These are phyloP conservation scores for Palythoa heliodiscus DNA, from an alignment of 92 coral and sea anemone species.

Conservation along the genomic window DNA sequence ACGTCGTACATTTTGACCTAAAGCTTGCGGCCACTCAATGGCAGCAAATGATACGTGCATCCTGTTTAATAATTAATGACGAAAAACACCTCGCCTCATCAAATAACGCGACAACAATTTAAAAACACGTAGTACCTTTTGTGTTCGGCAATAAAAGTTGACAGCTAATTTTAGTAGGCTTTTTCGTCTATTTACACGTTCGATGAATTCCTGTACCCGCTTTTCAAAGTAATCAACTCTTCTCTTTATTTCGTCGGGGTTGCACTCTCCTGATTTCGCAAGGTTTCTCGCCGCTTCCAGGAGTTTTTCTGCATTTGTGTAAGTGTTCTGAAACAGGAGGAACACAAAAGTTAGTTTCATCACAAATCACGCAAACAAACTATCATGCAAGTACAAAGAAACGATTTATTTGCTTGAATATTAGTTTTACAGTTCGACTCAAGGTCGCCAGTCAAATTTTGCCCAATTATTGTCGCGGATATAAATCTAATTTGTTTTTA, in stretches of 20 bases:
- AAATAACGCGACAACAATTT: conserved; percentile 38
- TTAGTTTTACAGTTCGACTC: conserved; percentile 11
- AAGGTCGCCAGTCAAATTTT: conserved; percentile 13
- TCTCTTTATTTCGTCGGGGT: conserved; percentile 88
- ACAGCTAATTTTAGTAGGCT: conserved; percentile 91
- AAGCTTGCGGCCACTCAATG: conserved; percentile 23
- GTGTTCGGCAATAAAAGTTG: conserved; percentile 95
- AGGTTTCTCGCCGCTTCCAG: conserved; percentile 93
- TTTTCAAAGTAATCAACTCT: conserved; percentile 93
- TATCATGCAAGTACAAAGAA: neutral
- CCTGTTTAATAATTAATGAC: conserved; percentile 56
- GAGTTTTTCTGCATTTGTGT: conserved; percentile 96
- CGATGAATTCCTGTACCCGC: conserved; percentile 93
- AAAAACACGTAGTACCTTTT: conserved; percentile 71
- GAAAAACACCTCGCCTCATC: conserved; percentile 28
- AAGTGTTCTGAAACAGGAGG: conserved; percentile 88
- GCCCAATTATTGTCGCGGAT: neutral
- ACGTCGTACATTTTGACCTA: conserved; percentile 34
- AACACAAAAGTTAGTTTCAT: conserved; percentile 15
- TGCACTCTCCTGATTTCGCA: conserved; percentile 91
- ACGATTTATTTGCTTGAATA: conserved; percentile 17
- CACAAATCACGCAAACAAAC: conserved; percentile 22
- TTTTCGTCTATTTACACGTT: conserved; percentile 93
- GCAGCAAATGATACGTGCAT: conserved; percentile 16
- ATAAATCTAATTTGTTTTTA: neutral